Conservation (phyloP, 2,113 vertebrate species). For the Bettongia penicillata region DNA sequence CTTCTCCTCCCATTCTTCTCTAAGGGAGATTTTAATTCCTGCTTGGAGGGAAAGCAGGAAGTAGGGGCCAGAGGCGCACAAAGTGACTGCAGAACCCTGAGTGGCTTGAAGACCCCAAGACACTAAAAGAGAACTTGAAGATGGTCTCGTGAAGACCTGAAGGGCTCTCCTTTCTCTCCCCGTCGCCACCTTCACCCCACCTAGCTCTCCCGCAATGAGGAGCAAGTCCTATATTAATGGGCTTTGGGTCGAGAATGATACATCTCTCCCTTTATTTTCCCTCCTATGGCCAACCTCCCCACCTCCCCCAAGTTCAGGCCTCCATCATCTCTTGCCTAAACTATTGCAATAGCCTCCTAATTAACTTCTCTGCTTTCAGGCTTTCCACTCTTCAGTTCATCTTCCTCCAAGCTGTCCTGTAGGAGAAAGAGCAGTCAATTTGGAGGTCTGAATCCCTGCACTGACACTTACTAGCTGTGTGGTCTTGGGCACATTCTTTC, state of each 20-base stretch:
- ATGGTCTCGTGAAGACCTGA: background rate
- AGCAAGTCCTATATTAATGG: background rate
- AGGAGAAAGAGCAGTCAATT: background rate
- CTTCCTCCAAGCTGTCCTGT: background rate
- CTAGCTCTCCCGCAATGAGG: background rate
- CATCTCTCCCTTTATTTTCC: background rate
- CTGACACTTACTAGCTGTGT: background rate
- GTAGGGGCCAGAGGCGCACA: too few relatives aligned
- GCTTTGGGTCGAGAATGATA: background rate
- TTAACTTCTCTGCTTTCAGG: background rate
- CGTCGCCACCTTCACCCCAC: background rate
- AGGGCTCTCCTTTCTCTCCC: background rate
- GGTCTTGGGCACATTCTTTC: background rate
- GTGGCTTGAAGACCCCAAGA: background rate
- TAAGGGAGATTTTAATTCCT: too few relatives aligned
- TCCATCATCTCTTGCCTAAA: background rate
- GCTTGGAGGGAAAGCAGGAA: too few relatives aligned
- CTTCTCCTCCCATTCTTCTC: too few relatives aligned
- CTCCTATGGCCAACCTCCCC: background rate
- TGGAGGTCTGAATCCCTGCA: background rate
- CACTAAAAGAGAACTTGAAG: background rate
- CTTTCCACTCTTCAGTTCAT: background rate
- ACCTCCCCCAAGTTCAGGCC: too few relatives aligned
- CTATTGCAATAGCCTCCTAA: background rate
- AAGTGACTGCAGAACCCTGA: background rate